phyloP scores from a whole-genome alignment of 2,797 vertebrate species.

The Diglossa cyanea region DNA sequence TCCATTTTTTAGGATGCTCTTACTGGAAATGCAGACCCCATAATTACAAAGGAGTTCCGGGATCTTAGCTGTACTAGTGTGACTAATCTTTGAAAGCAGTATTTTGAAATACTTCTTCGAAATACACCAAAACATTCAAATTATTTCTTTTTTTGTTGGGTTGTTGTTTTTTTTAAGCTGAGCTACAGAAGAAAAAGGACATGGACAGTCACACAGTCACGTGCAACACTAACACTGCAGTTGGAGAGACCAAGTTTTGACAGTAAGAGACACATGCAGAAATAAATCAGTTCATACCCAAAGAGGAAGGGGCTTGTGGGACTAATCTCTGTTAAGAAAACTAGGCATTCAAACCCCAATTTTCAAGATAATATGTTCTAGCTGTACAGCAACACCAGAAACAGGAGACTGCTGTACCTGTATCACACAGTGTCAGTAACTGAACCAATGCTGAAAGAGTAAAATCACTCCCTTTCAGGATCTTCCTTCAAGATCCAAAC shows the following conservation, averaged over 20 bases:
- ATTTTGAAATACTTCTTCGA: background rate
- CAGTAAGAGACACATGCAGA: accelerated
- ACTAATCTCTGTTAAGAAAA: background rate
- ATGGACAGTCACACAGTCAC: accelerated
- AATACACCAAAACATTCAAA: background rate
- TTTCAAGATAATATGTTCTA: background rate
- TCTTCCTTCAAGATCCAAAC: background rate
- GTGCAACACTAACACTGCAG: background rate
- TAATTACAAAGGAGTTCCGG: background rate
- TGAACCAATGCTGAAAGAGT: background rate
- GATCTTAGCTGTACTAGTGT: background rate
- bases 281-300: background rate
- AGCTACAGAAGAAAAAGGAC: background rate
- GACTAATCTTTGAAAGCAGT: background rate
- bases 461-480: background rate
- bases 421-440: background rate
- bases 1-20: background rate
- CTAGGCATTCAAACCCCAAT: background rate
- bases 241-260: background rate
- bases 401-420: background rate
- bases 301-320: background rate
- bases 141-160: background rate
- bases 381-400: background rate
- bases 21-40: background rate
- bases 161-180: background rate